Evolutionary conservation across 2,888 invertebrate species (phyloP).

Genomic region (Gandaritis pyraliata): DNA sequence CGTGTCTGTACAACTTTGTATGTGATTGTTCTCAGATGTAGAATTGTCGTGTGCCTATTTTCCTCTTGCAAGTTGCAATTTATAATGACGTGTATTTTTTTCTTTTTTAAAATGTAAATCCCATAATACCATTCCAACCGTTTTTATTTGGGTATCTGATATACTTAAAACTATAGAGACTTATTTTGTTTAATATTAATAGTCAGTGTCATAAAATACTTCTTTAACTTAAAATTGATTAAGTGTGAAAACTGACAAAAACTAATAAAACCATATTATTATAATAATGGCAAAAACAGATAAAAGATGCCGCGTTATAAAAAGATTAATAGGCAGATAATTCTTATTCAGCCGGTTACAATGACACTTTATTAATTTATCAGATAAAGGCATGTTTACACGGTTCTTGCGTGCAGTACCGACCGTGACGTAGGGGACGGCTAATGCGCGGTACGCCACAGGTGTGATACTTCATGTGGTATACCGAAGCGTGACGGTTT

Average conservation of each 20-base stretch:
- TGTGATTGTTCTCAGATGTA: not conserved
- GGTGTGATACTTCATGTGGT: conserved; percentile 41
- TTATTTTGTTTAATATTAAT: too few species aligned
- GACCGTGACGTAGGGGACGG: conserved; percentile 61
- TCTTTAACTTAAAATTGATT: too few species aligned
- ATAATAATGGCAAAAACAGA: not conserved
- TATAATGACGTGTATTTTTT: too few species aligned
- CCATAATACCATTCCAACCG: too few species aligned
- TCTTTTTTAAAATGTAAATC: too few species aligned
- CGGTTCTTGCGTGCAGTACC: conserved; percentile 64
- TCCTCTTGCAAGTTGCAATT: too few species aligned
- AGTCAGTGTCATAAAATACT: too few species aligned
- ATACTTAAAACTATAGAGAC: too few species aligned
- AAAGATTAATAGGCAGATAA: not conserved
- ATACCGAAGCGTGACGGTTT: conserved; percentile 48
- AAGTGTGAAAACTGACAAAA: conserved; percentile 1
- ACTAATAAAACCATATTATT: not conserved
- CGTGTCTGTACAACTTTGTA: conserved; percentile 28
- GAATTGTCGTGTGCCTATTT: too few species aligned
- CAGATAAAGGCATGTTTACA: conserved; percentile 24
- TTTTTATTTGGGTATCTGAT: too few species aligned
- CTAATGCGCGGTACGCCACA: conserved; percentile 28
- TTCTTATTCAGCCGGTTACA: not conserved
- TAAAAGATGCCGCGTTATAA: not conserved
- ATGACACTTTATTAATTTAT: not conserved